phyloP scores from a whole-genome alignment of 2,797 vertebrate genomes.

The Hoplostethus atlanticus region DNA sequence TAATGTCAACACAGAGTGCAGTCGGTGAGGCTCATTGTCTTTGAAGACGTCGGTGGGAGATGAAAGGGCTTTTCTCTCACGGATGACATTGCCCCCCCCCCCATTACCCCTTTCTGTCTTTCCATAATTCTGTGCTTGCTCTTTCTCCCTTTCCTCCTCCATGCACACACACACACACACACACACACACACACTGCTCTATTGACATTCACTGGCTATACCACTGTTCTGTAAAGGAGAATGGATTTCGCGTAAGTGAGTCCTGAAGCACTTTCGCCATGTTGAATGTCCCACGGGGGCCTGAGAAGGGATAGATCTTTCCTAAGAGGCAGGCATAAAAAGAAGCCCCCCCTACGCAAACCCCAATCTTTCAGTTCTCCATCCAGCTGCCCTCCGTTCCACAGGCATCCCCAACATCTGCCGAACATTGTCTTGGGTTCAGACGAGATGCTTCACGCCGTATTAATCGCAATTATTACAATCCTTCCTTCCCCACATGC shows the following conservation, averaged over 20 bases:
- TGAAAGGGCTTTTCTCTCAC: conserved; percentile 77
- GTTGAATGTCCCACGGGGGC: conserved; percentile 63
- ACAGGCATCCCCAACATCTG: conserved; percentile 10
- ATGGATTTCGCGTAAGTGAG: conserved; percentile 75
- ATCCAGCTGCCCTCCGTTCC: conserved; percentile 18
- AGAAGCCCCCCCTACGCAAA: conserved; percentile 10
- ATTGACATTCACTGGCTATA: conserved; percentile 72
- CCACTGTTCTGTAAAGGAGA: conserved; percentile 69
- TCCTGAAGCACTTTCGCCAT: conserved; percentile 68
- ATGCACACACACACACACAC: conserved; percentile 50
- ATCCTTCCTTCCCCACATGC: conserved; percentile 26
- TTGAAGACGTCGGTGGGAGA: conserved; percentile 82
- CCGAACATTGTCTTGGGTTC: background rate
- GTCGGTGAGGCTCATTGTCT: conserved; percentile 80
- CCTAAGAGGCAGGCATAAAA: conserved; percentile 54
- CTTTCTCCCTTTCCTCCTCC: conserved; percentile 33
- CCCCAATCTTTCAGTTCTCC: conserved; percentile 40
- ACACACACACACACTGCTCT: conserved; percentile 55
- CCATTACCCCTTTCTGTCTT: conserved; percentile 57
- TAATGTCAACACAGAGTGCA: conserved; percentile 72
- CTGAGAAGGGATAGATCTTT: conserved; percentile 54
- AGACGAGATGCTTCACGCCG: conserved; percentile 31
- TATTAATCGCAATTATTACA: conserved; percentile 37
- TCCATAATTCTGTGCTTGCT: conserved; percentile 58
- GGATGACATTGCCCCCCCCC: conserved; percentile 43